phyloP scores from a whole-genome alignment of 2,888 invertebrate genomes.

The Stenurella melanura region DNA sequence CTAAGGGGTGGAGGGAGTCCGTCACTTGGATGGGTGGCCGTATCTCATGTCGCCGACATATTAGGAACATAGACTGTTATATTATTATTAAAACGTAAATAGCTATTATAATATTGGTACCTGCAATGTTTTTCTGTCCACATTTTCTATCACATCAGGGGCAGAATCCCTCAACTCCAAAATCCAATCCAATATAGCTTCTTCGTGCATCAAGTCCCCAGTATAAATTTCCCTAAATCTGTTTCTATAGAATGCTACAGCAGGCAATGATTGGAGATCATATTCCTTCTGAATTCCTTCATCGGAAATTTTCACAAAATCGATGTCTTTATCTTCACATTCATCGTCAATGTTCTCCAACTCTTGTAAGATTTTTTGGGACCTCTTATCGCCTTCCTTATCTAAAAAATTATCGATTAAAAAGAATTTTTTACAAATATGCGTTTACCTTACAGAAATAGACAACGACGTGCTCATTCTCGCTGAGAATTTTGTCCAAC shows the following conservation, averaged over 20 bases:
- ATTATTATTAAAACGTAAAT: neutral
- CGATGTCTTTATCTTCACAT: slow-evolving; percentile 92
- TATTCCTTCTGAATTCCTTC: slow-evolving; percentile 91
- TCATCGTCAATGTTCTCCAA: slow-evolving; percentile 95
- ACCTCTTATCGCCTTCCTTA: slow-evolving; percentile 91
- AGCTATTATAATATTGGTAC: slow-evolving; percentile 53
- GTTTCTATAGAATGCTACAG: slow-evolving; percentile 90
- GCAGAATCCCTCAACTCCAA: slow-evolving; percentile 87
- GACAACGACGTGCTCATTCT: slow-evolving; percentile 92
- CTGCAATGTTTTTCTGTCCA: slow-evolving; percentile 92
- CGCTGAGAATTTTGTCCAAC: slow-evolving; percentile 91
- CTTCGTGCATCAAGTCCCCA: slow-evolving; percentile 94
- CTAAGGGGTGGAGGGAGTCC: no score
- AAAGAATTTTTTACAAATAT: neutral
- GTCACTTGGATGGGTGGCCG: no score
- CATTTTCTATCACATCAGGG: slow-evolving; percentile 92
- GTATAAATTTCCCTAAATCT: slow-evolving; percentile 91
- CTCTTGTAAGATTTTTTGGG: slow-evolving; percentile 90
- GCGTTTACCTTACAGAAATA: slow-evolving; percentile 87
- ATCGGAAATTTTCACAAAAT: slow-evolving; percentile 94
- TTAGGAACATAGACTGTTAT: no score
- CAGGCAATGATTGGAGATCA: slow-evolving; percentile 86
- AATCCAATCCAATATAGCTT: slow-evolving; percentile 93
- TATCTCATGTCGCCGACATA: no score
- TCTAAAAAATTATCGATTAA: slow-evolving; percentile 75